Conservation (phyloP, 2,797 vertebrate species). For the Pangasius larnaudii region DNA sequence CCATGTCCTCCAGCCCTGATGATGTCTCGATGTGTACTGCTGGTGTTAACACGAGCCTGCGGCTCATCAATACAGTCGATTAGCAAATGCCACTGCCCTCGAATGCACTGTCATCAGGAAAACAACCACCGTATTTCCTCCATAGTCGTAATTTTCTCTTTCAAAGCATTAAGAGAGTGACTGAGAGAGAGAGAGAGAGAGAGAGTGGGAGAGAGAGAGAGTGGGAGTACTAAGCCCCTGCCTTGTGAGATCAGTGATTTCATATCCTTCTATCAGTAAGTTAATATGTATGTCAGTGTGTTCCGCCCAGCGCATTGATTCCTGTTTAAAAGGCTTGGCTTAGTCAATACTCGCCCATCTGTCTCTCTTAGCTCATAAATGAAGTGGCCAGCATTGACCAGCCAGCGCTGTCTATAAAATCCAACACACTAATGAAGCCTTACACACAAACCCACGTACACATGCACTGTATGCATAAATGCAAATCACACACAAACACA, state of each 20-base stretch:
- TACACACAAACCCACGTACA: slow-evolving; percentile 62
- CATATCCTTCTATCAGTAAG: slow-evolving; percentile 73
- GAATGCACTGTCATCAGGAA: slow-evolving; percentile 28
- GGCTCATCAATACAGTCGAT: slow-evolving; percentile 40
- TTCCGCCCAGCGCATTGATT: slow-evolving; percentile 79
- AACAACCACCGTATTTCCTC: neutral
- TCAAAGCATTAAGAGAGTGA: slow-evolving; percentile 5
- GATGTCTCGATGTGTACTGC: slow-evolving; percentile 16
- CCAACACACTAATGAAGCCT: slow-evolving; percentile 91
- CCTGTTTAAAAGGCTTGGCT: slow-evolving; percentile 86
- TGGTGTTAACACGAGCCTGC: slow-evolving; percentile 27
- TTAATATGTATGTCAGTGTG: slow-evolving; percentile 73
- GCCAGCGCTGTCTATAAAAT: slow-evolving; percentile 89
- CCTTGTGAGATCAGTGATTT: slow-evolving; percentile 65
- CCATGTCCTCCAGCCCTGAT: slow-evolving; percentile 18
- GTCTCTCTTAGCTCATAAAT: slow-evolving; percentile 98
- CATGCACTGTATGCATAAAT: slow-evolving; percentile 51
- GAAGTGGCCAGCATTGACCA: slow-evolving; percentile 92
- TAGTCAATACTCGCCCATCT: slow-evolving; percentile 91
- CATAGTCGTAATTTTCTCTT: slow-evolving; percentile 1
- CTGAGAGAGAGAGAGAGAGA: neutral
- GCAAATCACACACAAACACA: slow-evolving; percentile 48
- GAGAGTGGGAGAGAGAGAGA: slow-evolving; percentile 5
- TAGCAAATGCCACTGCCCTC: slow-evolving; percentile 25
- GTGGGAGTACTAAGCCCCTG: slow-evolving; percentile 29